Evolutionary conservation across 2,113 vertebrate species (phyloP).

Genomic region (Siniperca knerii): DNA sequence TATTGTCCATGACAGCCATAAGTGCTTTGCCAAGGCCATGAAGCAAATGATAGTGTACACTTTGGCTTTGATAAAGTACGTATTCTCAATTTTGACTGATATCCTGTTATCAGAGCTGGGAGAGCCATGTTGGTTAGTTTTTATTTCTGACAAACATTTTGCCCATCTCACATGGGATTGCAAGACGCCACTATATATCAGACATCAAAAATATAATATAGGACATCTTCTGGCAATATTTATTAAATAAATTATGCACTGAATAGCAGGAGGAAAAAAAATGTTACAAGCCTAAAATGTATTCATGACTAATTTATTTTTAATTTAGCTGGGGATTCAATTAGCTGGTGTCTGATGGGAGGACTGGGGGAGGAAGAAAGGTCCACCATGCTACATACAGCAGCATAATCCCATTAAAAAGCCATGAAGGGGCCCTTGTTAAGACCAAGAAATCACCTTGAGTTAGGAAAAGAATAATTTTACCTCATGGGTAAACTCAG

Average conservation of each 20-base stretch:
- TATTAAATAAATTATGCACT: background rate
- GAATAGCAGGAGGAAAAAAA: background rate
- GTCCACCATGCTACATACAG: slow-evolving; percentile 65
- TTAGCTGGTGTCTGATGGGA: slow-evolving; percentile 75
- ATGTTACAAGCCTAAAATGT: background rate
- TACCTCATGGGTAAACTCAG: slow-evolving; percentile 55
- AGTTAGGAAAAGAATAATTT: slow-evolving; percentile 70
- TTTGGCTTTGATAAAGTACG: slow-evolving; percentile 28
- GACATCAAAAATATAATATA: background rate
- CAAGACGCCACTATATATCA: background rate
- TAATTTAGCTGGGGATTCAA: slow-evolving; percentile 75
- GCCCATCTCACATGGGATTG: background rate
- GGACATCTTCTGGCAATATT: background rate
- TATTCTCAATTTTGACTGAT: slow-evolving; percentile 17
- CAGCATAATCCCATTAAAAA: slow-evolving; percentile 78
- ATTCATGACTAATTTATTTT: slow-evolving; percentile 71
- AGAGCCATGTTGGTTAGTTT: background rate
- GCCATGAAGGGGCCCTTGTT: slow-evolving; percentile 77
- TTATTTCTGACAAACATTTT: slow-evolving; percentile 10
- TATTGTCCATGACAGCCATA: slow-evolving; percentile 66
- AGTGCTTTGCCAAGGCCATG: slow-evolving; percentile 48
- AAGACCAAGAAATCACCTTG: slow-evolving; percentile 72
- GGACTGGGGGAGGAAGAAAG: slow-evolving; percentile 60
- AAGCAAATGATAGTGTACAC: slow-evolving; percentile 38
- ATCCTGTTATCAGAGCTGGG: background rate